phyloP scores from a whole-genome alignment of 2,888 invertebrate genomes.

The Argyresthia goedartella region DNA sequence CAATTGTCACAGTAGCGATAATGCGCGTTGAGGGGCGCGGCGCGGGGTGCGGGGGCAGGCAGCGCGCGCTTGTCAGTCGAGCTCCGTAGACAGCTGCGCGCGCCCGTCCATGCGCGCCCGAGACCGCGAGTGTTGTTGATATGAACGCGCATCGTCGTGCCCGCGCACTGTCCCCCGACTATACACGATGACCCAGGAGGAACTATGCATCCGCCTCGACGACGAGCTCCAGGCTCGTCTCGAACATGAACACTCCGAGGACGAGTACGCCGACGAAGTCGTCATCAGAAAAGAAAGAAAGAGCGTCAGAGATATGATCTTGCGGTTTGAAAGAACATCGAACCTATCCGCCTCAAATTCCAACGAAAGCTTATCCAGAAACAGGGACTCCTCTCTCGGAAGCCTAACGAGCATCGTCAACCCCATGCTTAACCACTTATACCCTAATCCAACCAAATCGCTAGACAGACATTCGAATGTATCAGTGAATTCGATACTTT shows the following conservation, averaged over 20 bases:
- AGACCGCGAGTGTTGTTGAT: conserved; percentile 29
- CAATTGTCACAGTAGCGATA: background rate
- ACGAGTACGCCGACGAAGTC: conserved; percentile 32
- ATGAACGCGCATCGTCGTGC: conserved; percentile 41
- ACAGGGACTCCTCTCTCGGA: conserved; percentile 39
- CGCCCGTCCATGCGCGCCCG: conserved; percentile 17
- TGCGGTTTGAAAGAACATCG: conserved; percentile 50
- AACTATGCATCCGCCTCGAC: conserved; percentile 36
- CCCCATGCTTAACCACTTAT: conserved; percentile 49
- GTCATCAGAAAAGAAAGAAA: conserved; percentile 44
- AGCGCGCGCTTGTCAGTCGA: conserved; percentile 15
- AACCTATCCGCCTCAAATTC: conserved; percentile 29
- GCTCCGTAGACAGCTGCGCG: conserved; percentile 31
- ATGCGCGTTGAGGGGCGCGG: background rate
- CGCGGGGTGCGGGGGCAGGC: background rate
- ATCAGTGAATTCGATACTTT: conserved; percentile 63
- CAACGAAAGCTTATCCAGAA: conserved; percentile 45
- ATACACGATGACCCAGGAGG: conserved; percentile 57
- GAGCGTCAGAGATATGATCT: conserved; percentile 56
- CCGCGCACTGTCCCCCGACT: conserved; percentile 31
- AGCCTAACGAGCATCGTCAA: conserved; percentile 54
- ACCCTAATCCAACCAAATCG: conserved; percentile 42
- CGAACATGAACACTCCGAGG: conserved; percentile 31
- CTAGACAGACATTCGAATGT: conserved; percentile 59
- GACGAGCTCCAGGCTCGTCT: conserved; percentile 40